A percentile compares a stretch with the other conserved stretches of the same genome.
Evolutionary conservation across 2,113 vertebrate species (phyloP).

Genomic region (Oncorhynchus tshawytscha): DNA sequence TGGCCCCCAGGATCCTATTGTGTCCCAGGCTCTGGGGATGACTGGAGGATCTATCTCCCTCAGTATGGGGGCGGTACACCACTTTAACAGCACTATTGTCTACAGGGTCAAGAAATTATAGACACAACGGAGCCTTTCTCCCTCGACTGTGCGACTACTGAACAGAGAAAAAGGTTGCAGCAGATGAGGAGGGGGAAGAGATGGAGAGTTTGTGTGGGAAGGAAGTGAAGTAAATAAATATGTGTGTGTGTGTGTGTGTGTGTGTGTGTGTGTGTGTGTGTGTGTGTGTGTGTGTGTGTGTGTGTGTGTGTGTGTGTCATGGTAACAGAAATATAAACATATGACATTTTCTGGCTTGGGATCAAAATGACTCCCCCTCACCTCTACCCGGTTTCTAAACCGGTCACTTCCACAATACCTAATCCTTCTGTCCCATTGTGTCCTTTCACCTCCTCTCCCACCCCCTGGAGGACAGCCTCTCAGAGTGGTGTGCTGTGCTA

Average conservation of each 20-base stretch:
- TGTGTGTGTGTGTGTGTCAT: slow-evolving; percentile 6
- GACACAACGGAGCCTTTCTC: too few relatives aligned
- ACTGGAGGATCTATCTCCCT: neutral
- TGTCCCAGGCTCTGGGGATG: neutral
- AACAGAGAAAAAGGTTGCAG: too few relatives aligned
- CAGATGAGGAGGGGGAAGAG: too few relatives aligned
- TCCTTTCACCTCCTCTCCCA: slow-evolving; percentile 45
- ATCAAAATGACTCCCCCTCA: slow-evolving; percentile 34
- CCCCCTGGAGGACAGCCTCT: slow-evolving; percentile 39
- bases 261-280: slow-evolving; percentile 6
- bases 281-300: neutral
- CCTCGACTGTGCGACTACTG: too few relatives aligned
- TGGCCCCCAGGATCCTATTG: slow-evolving; percentile 34
- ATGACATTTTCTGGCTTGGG: slow-evolving; percentile 44
- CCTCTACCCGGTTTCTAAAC: slow-evolving; percentile 38
- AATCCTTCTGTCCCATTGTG: slow-evolving; percentile 53
- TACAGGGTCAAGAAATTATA: too few relatives aligned
- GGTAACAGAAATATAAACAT: slow-evolving; percentile 31
- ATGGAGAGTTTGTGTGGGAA: neutral
- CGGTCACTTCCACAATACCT: slow-evolving; percentile 61
- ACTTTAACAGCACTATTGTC: too few relatives aligned
- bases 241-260: neutral
- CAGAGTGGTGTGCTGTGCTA: slow-evolving; percentile 26
- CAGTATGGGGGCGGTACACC: neutral
- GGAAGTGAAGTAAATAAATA: neutral